Percentiles rank a stretch among this genome's conserved stretches.
These are phyloP conservation scores for Peromyscus attwateri DNA, from an alignment of 2,797 vertebrate genomes.

Conservation along the genomic window DNA sequence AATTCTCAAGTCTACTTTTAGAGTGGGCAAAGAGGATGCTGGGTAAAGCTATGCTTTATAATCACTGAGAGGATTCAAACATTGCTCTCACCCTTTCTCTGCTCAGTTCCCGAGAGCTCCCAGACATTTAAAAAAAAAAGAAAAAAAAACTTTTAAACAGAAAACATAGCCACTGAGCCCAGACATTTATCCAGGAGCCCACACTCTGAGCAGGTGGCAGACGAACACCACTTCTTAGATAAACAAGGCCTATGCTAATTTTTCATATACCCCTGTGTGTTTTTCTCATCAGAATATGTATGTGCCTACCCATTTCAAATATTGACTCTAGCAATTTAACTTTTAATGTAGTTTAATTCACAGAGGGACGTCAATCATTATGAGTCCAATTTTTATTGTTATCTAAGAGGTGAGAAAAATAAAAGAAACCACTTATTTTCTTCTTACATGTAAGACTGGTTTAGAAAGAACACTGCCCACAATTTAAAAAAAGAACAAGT, in stretches of 20 bases:
- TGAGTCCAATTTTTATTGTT: slow-evolving; percentile 28
- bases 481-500: background rate
- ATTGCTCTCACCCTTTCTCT: background rate
- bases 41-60: background rate
- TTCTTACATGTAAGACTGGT: background rate
- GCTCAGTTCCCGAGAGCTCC: background rate
- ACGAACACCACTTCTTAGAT: background rate
- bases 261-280: background rate
- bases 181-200: background rate
- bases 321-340: slow-evolving; percentile 33
- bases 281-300: slow-evolving; percentile 23
- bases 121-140: background rate
- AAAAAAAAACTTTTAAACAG: background rate
- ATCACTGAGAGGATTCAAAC: background rate
- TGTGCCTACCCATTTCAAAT: background rate
- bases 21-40: background rate
- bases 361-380: slow-evolving; percentile 20
- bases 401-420: slow-evolving; percentile 4
- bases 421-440: slow-evolving; percentile 19
- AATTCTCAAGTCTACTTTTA: slow-evolving; percentile 1
- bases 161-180: background rate
- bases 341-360: slow-evolving; percentile 43
- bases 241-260: background rate
- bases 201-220: background rate
- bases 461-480: background rate